Percentiles rank a stretch among this genome's conserved stretches.
Evolutionary conservation across 1,140 invertebrate species (phyloP).

Genomic region (Drosophila dunni): DNA sequence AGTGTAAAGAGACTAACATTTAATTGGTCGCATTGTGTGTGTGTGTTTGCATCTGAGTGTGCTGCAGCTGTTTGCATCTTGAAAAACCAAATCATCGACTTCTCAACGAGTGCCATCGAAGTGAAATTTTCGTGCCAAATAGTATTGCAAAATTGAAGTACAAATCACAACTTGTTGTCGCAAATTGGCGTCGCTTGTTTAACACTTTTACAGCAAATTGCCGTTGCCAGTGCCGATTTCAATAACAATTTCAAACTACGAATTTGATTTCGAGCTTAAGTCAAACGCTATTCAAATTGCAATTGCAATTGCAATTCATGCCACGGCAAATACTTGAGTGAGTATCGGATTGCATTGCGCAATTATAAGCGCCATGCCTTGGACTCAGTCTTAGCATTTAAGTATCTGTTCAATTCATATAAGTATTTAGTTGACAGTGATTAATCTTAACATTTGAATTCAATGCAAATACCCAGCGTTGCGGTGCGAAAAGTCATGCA

Average conservation of each 20-base stretch:
- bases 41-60: constrained; percentile 40
- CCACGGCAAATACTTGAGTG: constrained; percentile 58
- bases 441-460: constrained; percentile 74
- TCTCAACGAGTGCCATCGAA: constrained; percentile 22
- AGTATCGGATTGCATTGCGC: constrained; percentile 66
- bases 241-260: constrained; percentile 28
- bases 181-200: constrained; percentile 60
- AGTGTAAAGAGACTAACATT: constrained; percentile 37
- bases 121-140: constrained; percentile 62
- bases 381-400: constrained; percentile 57
- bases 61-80: constrained; percentile 23
- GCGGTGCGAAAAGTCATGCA: constrained; percentile 34
- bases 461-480: constrained; percentile 47
- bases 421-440: constrained; percentile 73
- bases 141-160: constrained; percentile 44
- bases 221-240: constrained; percentile 10
- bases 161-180: constrained; percentile 49
- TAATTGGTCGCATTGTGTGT: constrained; percentile 49
- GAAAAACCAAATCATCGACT: constrained; percentile 4
- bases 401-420: constrained; percentile 67
- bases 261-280: constrained; percentile 18
- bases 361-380: constrained; percentile 72
- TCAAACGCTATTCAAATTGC: constrained; percentile 45
- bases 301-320: constrained; percentile 67
- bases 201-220: constrained; percentile 48